Percentiles rank a stretch among this genome's conserved stretches.
phyloP scores from a whole-genome alignment of 2,113 vertebrate species.

The Montifringilla adamsi region DNA sequence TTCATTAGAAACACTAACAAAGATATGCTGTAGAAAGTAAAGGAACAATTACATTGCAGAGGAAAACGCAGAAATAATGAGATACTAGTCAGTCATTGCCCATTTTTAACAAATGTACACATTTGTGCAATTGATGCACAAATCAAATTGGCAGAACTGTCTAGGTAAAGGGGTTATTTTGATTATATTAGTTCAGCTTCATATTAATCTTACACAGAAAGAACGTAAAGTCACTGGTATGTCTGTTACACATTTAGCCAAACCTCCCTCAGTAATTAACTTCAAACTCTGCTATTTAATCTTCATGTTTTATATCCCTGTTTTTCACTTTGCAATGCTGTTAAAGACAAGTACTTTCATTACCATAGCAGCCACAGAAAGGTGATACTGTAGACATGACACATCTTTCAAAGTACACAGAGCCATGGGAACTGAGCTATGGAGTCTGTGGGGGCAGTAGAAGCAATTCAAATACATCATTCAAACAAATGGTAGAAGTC shows the following conservation, averaged over 20 bases:
- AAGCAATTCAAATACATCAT: not conserved
- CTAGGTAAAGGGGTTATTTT: not conserved
- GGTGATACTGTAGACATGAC: not conserved
- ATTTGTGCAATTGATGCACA: not conserved
- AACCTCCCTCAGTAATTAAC: not conserved
- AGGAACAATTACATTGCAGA: not conserved
- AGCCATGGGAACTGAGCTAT: not conserved
- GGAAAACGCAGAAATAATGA: not conserved
- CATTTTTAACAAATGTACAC: not conserved
- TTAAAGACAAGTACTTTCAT: not conserved
- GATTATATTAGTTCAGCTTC: not conserved
- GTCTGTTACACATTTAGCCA: not conserved
- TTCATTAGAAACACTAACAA: not conserved
- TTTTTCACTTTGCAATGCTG: not conserved
- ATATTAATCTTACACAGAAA: not conserved
- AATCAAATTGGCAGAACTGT: not conserved
- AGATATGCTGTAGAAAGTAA: not conserved
- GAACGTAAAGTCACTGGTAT: not conserved
- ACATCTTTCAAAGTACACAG: not conserved
- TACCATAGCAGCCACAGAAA: conserved; percentile 5
- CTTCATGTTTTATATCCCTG: not conserved
- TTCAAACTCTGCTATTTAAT: not conserved
- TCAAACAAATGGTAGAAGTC: not conserved
- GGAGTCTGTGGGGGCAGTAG: not conserved
- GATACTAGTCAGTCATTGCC: not conserved